Evolutionary conservation across 1,140 invertebrate species (phyloP).

Genomic region (Lasioglossum albipes): DNA sequence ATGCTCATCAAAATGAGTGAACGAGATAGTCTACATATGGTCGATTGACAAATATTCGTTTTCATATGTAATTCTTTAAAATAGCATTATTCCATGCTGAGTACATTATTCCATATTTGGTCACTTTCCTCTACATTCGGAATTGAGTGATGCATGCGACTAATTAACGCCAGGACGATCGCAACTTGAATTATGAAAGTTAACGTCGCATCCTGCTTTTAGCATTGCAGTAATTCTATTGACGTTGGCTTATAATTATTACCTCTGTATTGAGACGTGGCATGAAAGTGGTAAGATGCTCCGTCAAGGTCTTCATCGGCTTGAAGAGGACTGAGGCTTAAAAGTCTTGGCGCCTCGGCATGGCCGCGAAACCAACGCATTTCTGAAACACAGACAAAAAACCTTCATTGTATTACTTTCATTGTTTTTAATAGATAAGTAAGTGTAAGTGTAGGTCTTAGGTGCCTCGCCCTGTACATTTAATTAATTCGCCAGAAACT

Average conservation of each 20-base stretch:
- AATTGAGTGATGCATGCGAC: too few relatives aligned
- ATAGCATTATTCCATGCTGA: too few relatives aligned
- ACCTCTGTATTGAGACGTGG: slow-evolving; percentile 74
- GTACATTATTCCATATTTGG: too few relatives aligned
- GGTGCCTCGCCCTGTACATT: too few relatives aligned
- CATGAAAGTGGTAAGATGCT: slow-evolving; percentile 72
- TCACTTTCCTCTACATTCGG: too few relatives aligned
- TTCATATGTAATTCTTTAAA: too few relatives aligned
- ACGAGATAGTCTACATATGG: too few relatives aligned
- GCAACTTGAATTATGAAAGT: slow-evolving; percentile 36
- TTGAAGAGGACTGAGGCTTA: slow-evolving; percentile 84
- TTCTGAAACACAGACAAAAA: slow-evolving; percentile 65
- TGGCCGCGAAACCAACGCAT: slow-evolving; percentile 88
- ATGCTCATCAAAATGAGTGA: too few relatives aligned
- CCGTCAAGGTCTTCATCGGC: slow-evolving; percentile 77
- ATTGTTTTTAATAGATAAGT: background rate
- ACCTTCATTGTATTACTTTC: background rate
- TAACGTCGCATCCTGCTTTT: slow-evolving; percentile 17
- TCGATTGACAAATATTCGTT: too few relatives aligned
- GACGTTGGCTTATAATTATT: slow-evolving; percentile 52
- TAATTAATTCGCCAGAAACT: too few relatives aligned
- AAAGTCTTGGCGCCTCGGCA: slow-evolving; percentile 84
- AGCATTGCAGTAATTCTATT: slow-evolving; percentile 26
- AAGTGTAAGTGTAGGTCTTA: too few relatives aligned
- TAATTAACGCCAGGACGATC: slow-evolving; percentile 24